These are phyloP conservation scores for Heliconius hortense DNA, from an alignment of 2,888 invertebrate genomes.

Conservation along the genomic window DNA sequence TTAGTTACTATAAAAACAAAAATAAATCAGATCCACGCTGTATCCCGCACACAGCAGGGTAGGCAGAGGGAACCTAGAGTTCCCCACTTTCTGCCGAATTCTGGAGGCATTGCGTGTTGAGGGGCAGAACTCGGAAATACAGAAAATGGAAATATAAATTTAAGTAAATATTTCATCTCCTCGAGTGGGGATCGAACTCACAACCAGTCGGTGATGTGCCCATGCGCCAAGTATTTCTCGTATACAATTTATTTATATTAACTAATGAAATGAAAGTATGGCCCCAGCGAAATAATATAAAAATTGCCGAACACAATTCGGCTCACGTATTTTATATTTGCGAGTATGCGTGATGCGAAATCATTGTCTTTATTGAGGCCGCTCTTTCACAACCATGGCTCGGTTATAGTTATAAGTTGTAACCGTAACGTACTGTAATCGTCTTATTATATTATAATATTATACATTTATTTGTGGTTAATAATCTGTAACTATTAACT, in stretches of 20 bases:
- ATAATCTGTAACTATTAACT: background rate
- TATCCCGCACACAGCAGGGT: too few species aligned
- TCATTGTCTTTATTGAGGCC: slow-evolving; percentile 35
- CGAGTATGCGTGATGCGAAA: slow-evolving; percentile 36
- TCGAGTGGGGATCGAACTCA: too few species aligned
- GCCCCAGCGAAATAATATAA: slow-evolving; percentile 21
- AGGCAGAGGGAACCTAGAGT: too few species aligned
- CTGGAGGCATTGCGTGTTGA: too few species aligned
- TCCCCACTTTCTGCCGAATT: too few species aligned
- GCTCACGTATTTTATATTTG: slow-evolving; percentile 38
- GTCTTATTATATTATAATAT: slow-evolving; percentile 1
- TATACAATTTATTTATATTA: background rate
- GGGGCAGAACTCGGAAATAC: too few species aligned
- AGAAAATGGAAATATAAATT: too few species aligned
- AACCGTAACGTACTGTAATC: slow-evolving; percentile 10
- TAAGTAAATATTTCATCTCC: too few species aligned
- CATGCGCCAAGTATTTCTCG: background rate
- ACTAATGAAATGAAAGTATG: slow-evolving; percentile 6
- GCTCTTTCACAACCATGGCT: slow-evolving; percentile 29
- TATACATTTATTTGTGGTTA: background rate
- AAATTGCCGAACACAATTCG: slow-evolving; percentile 24
- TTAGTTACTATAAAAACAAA: too few species aligned
- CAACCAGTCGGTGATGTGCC: too few species aligned
- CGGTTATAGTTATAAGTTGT: background rate
- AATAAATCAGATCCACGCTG: too few species aligned